phyloP scores from a whole-genome alignment of 2,888 invertebrate genomes.

The Parnassius mnemosyne region DNA sequence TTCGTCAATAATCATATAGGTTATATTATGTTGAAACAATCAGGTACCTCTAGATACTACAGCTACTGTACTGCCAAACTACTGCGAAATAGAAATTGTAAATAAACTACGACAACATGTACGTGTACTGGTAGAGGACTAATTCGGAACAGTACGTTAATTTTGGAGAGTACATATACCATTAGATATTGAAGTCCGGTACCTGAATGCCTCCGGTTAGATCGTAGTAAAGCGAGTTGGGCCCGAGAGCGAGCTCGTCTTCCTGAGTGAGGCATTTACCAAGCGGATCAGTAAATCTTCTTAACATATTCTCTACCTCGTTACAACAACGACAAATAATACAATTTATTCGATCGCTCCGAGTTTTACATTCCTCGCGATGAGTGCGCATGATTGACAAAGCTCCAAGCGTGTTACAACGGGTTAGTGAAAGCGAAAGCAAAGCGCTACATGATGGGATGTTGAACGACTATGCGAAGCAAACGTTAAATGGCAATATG shows the following conservation, averaged over 20 bases:
- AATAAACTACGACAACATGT: constrained; percentile 23
- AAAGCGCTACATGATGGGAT: constrained; percentile 57
- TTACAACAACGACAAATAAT: constrained; percentile 66
- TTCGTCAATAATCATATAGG: constrained; percentile 29
- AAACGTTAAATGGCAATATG: constrained; percentile 60
- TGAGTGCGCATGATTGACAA: constrained; percentile 45
- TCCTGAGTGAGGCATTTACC: constrained; percentile 72
- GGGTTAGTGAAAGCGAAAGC: constrained; percentile 59
- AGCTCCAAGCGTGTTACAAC: constrained; percentile 56
- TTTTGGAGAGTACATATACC: constrained; percentile 25
- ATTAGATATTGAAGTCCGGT: constrained; percentile 46
- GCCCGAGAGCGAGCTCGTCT: constrained; percentile 77
- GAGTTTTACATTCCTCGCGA: constrained; percentile 39
- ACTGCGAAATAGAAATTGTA: constrained; percentile 4
- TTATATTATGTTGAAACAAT: constrained; percentile 51
- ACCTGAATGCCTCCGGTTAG: constrained; percentile 80
- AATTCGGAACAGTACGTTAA: constrained; percentile 31
- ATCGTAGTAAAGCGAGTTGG: constrained; percentile 79
- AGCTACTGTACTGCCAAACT: constrained; percentile 35
- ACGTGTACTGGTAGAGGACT: constrained; percentile 22
- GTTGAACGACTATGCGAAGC: constrained; percentile 59
- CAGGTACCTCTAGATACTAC: constrained; percentile 57
- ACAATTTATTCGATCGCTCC: constrained; percentile 62
- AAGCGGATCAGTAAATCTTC: constrained; percentile 62
- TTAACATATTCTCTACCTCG: constrained; percentile 37